These are phyloP conservation scores for Tetragonula carbonaria DNA, from an alignment of 2,888 invertebrate genomes.

Conservation along the genomic window DNA sequence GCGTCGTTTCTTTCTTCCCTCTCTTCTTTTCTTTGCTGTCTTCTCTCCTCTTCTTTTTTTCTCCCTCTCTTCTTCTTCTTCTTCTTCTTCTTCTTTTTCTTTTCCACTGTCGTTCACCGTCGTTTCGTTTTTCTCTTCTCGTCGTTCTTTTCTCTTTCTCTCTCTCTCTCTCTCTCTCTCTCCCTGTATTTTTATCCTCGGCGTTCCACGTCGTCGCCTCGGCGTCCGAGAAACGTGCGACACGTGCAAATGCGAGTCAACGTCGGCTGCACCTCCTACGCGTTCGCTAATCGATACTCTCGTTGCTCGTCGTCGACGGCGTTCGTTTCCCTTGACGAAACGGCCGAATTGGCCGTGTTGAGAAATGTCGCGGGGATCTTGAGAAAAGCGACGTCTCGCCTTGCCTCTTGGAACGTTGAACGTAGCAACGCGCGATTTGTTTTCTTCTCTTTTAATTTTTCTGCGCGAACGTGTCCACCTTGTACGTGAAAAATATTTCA, in stretches of 20 bases:
- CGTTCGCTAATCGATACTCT: conserved; percentile 32
- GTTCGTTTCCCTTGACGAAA: conserved; percentile 3
- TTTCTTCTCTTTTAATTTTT: neutral
- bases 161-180: neutral
- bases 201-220: conserved; percentile 21
- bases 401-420: neutral
- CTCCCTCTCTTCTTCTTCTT: neutral
- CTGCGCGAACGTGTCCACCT: no score
- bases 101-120: neutral
- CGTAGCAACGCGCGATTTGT: neutral
- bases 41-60: conserved; percentile 16
- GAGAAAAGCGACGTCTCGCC: no score
- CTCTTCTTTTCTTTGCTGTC: neutral
- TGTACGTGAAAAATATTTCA: no score
- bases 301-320: neutral
- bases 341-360: neutral
- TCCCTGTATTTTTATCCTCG: conserved; percentile 15
- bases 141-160: neutral
- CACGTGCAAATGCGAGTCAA: conserved; percentile 53
- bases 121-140: no score
- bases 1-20: conserved; percentile 50
- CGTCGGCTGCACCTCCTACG: conserved; percentile 12
- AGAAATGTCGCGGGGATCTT: neutral
- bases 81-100: neutral
- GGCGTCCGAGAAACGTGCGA: conserved; percentile 40